Evolutionary conservation across 2,888 invertebrate species (phyloP).

Genomic region (Bombylius discolor): DNA sequence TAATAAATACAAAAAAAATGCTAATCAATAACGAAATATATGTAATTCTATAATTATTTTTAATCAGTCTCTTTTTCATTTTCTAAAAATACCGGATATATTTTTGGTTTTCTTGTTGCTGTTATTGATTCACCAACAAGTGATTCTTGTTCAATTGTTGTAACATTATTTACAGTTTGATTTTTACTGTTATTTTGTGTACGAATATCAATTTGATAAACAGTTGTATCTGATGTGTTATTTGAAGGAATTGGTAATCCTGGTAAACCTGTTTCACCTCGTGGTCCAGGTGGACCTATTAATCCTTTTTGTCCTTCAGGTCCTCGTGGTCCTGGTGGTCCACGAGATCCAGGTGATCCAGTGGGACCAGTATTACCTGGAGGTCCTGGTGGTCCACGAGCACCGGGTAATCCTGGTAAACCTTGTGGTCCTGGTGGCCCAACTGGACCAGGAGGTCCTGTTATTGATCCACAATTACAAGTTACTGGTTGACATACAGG

Average conservation of each 20-base stretch:
- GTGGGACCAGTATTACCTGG: background rate
- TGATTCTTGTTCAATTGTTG: background rate
- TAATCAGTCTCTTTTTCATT: no score
- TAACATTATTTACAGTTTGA: background rate
- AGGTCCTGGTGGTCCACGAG: constrained; percentile 37
- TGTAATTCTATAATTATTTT: no score
- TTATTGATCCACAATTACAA: background rate
- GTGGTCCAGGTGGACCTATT: constrained; percentile 56
- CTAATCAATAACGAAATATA: no score
- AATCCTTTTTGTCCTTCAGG: constrained; percentile 53
- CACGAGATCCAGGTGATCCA: background rate
- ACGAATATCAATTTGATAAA: background rate
- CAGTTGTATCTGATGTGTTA: background rate
- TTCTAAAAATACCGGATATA: background rate
- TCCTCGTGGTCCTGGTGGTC: constrained; percentile 37
- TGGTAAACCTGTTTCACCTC: constrained; percentile 44
- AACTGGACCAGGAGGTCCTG: constrained; percentile 42
- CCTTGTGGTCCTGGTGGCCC: constrained; percentile 46
- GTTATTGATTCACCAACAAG: background rate
- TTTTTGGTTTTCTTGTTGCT: background rate
- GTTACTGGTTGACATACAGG: background rate
- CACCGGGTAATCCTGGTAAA: constrained; percentile 39
- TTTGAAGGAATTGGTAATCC: constrained; percentile 25
- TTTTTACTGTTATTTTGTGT: background rate
- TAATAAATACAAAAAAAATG: no score